Percentiles rank a stretch among this genome's conserved stretches.
These are phyloP conservation scores for Coregonus sp. DNA, from an alignment of 2,797 vertebrate genomes.

Conservation along the genomic window DNA sequence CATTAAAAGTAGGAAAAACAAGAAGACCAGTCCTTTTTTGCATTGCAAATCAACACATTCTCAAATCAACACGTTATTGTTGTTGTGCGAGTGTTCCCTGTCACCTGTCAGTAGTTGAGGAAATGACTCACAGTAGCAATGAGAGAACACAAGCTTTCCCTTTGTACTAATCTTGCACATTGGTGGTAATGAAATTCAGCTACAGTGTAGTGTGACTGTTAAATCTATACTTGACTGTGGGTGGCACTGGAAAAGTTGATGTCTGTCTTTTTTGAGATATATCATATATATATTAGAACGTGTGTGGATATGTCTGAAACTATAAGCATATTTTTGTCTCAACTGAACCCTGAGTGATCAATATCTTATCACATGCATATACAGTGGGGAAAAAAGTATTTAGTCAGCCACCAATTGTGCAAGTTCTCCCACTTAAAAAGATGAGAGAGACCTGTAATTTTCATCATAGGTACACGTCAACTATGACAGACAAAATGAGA, in stretches of 20 bases:
- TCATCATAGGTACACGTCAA: no score
- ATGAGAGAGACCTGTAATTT: no score
- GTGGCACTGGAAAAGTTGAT: slow-evolving; percentile 5
- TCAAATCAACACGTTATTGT: slow-evolving; percentile 7
- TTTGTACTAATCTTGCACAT: slow-evolving; percentile 44
- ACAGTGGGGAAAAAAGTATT: no score
- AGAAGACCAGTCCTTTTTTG: slow-evolving; percentile 63
- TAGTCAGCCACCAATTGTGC: no score
- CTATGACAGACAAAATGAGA: no score
- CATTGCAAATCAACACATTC: slow-evolving; percentile 69
- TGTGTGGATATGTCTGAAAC: neutral
- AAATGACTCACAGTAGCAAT: slow-evolving; percentile 10
- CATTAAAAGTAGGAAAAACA: slow-evolving; percentile 61
- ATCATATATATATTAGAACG: neutral
- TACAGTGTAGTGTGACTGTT: slow-evolving; percentile 35
- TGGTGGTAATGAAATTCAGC: slow-evolving; percentile 59
- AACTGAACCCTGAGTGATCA: no score
- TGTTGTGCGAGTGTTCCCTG: neutral
- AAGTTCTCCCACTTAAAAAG: no score
- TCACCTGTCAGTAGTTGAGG: slow-evolving; percentile 2
- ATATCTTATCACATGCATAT: no score
- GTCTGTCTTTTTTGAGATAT: neutral
- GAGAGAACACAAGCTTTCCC: slow-evolving; percentile 17
- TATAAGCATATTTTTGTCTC: no score
- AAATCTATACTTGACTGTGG: slow-evolving; percentile 22